Percentiles rank a stretch among this genome's conserved stretches.
These are phyloP conservation scores for Pterocles orientalis DNA, from an alignment of 2,113 vertebrate genomes.

Conservation along the genomic window DNA sequence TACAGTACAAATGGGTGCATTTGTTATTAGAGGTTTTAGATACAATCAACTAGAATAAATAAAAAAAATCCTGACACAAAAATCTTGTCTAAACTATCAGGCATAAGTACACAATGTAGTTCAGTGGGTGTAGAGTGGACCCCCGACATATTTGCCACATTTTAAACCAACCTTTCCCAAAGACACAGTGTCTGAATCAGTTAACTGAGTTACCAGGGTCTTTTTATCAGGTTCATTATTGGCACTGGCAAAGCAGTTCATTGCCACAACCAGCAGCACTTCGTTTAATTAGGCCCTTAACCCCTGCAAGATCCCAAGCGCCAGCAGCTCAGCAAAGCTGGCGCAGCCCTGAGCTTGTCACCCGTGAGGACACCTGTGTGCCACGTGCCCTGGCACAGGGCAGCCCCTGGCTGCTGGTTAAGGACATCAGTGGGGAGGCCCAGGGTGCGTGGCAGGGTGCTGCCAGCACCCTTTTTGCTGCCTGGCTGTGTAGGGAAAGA, in stretches of 20 bases:
- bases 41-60: background rate
- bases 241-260: background rate
- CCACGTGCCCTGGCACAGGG: too few relatives aligned
- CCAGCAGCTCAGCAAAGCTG: background rate
- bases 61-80: background rate
- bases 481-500: background rate
- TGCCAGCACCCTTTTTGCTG: background rate
- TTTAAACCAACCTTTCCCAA: background rate
- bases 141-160: background rate
- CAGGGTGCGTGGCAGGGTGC: fast-evolving
- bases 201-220: background rate
- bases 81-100: background rate
- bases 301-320: background rate
- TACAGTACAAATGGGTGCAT: background rate
- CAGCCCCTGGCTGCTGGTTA: background rate
- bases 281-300: background rate
- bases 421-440: background rate
- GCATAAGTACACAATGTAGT: background rate
- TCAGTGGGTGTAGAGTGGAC: background rate
- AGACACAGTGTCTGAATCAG: background rate
- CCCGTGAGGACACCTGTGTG: background rate
- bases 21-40: background rate
- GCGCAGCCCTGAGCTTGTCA: background rate
- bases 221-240: background rate
- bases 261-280: background rate